Evolutionary conservation across 2,113 vertebrate species (phyloP), one percentile per base, ranked within the genome.

Genomic region (Osmerus mordax): DNA sequence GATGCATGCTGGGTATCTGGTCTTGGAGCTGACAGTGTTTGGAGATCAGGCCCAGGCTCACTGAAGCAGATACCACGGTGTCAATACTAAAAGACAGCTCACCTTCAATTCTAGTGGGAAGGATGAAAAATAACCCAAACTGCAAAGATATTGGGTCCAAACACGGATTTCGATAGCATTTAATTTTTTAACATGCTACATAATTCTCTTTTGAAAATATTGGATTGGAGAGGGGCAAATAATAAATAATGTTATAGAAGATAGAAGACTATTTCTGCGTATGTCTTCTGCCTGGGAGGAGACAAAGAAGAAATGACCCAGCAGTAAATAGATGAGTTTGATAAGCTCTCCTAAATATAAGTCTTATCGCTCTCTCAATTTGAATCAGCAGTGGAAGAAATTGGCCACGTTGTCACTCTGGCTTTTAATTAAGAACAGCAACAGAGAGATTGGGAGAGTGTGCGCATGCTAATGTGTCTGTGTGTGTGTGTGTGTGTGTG

Each of bases 351-450:
- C 84, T 83, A 89, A 89, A 91, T 90, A 89, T 83, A 88, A 80
- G 75, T 65, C 87, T 89, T 89, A 89, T 89, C 88, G 82, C 74
- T 58, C 68, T 69, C 82, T 83, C 82, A 79, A 86, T 87, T 87
- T 88, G 76, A 88, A 89, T 88, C 83, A 81, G 84, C 83, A 81
- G 73, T 58, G 62, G 85, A 78, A 81, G 74, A 89, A 91, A 89
- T 79, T 80, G 85, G 83, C 80, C 81, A 83, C 53, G 76, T 84
- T 88, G 87, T 89, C 89, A 89, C 78, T 87, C 81, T 87, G 71
- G 77, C 71, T 80, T 88, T 88, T 90, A 91, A 92, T 91, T 91
- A 91, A 91, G 87, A 88, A 81, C 69, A 65, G 65, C 54, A 21
- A 68, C 54, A 73, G 72, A 58, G 41, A 13, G 28, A 65, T 2